Base-by-base conservation (phyloP, 1,140 invertebrate genomes). In the Macrotrachela quadricornifera region DNA sequence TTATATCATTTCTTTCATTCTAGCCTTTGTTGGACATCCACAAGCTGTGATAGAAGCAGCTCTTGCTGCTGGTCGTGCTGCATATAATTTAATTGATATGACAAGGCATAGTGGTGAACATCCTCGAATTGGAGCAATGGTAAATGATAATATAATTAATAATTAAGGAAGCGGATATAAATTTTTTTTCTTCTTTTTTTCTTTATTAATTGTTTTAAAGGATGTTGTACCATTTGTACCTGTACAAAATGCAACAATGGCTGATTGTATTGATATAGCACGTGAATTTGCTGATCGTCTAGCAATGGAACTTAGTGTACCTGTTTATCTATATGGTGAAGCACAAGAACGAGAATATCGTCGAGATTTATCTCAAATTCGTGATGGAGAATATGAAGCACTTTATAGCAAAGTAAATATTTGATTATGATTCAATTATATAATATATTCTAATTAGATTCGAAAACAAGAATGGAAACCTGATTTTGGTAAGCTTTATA, bases 321-420 rank as follows among this genome's bases (percentile, higher is more conserved):
- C 76, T 60, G 75, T 76, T 17, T 78, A 69, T 62, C 59, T 78
- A 50, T 78, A 78, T 66, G 76, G 73, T 17, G 68, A 66, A 53
- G 74, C 76, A 6, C 61, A 74, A n/a, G 60, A 63, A 10, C 60
- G 64, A 11, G 71, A 70, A 14, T 65, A 74, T 51, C 62, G 76
- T 47, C 71, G 69, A 59, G 70, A 69, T 9, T 64, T 78, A 46
- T 73, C 77, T 21, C 73, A 74, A 58, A 75, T 78, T 15, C 55
- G 76, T 56, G 63, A 68, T 38, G 75, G 75, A 21, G 76, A 78
- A 64, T 78, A 77, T 63, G 76, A 78, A 66, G 72, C 65, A 15
- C 59, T 78, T 11, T 17, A 41, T 58, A 21, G 58, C 62, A 41
- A 72, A 69, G 59, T 65, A 30, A 8, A 8, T 30, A 30, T 30